Evolutionary conservation across 64 coral and sea anemone genomes (phyloP), one percentile per base, ranked within the genome.

Genomic region (Montipora sp.): DNA sequence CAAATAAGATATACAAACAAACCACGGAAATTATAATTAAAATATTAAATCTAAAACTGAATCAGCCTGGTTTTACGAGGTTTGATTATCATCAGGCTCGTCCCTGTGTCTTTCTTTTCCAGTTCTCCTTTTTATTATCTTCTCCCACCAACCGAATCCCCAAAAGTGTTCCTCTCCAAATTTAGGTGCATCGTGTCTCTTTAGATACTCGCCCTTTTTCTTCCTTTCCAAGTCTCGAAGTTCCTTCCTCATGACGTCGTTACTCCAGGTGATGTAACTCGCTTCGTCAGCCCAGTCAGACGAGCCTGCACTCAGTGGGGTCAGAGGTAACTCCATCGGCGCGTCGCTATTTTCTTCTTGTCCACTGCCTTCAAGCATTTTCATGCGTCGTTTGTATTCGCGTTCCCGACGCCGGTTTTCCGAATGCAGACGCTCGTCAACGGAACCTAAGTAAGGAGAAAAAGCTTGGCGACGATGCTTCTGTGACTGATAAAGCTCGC

Each of bases 91-190:
- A 50, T 66, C 66, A 47, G 68, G 61, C 4, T 85, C 46, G 18
- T 70, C 46, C 3, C 44, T 49, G 46, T 19, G 8, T 49, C 19
- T 71, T 11, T 3, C 14, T 77, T 84, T 94, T 5, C 57, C 75
- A 4, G 24, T 81, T 76, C 77, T 94, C 14, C 68, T 83, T 51
- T 91, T 91, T 13, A 96, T 66, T 13, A 96, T 66, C 18, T 89
- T 96, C 51, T 96, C 95, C 95, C 95, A 96, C 95, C 95, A 96
- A 1, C 95, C 95, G 83, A 96, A 96, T 8, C 95, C 90, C 95
- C 95, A 96, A 43, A 96, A 96, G 58, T 96, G 95, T 43, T 93
- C 85, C 47, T 96, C 95, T 8, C 61, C 81, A 48, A 96, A 96
- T 88, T 89, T 93, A 7, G 95, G 95, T 5, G 90, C 59, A 45